phyloP scores from a whole-genome alignment of 2,888 invertebrate genomes.

The Microplitis manilae region DNA sequence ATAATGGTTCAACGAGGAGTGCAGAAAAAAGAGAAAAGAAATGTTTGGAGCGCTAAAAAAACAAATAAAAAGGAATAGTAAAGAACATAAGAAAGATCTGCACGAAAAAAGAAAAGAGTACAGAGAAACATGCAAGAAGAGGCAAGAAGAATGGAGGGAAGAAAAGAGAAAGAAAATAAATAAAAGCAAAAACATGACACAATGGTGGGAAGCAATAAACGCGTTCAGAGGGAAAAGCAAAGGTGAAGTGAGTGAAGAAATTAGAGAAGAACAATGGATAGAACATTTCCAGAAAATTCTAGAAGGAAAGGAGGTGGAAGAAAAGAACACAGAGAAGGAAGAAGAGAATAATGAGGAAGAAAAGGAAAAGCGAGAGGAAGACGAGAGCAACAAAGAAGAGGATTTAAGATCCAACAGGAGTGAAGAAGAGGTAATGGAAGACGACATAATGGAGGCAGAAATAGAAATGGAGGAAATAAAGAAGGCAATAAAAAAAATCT shows the following conservation, averaged over 20 bases:
- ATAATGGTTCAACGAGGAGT: too few relatives aligned
- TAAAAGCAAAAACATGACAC: not conserved
- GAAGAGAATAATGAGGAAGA: not conserved
- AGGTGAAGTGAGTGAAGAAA: not conserved
- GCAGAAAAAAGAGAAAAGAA: too few relatives aligned
- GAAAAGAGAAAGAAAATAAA: conserved; percentile 24
- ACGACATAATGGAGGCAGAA: not conserved
- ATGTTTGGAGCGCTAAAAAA: too few relatives aligned
- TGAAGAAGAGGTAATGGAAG: not conserved
- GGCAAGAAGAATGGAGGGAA: conserved; percentile 21
- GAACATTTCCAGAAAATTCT: not conserved
- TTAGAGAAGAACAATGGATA: conserved; percentile 18
- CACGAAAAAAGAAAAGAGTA: not conserved
- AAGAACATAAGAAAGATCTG: too few relatives aligned
- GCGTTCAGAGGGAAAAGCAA: conserved; percentile 16
- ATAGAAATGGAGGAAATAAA: not conserved
- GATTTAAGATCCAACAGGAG: not conserved
- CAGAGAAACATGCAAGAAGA: not conserved
- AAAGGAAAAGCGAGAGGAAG: not conserved
- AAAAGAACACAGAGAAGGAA: not conserved
- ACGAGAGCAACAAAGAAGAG: not conserved
- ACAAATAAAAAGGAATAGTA: too few relatives aligned
- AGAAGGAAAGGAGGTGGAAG: not conserved
- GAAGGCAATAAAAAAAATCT: not conserved
- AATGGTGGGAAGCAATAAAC: conserved; percentile 34